phyloP scores from a whole-genome alignment of 2,113 vertebrate species.

The Edolisoma coerulescens region DNA sequence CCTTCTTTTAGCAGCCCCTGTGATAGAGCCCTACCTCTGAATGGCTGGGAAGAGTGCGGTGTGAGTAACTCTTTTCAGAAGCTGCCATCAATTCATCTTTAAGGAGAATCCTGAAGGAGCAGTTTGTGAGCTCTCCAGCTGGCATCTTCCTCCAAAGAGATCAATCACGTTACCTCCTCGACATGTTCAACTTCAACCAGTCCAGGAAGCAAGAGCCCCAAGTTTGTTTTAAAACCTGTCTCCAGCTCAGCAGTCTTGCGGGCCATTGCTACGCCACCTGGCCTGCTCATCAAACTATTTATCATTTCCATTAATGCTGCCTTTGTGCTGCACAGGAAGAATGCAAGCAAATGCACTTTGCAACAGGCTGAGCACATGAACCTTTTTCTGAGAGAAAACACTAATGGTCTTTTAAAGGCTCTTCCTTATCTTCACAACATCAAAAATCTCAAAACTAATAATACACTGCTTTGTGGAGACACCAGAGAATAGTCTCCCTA shows the following conservation, averaged over 20 bases:
- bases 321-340: slow-evolving; percentile 51
- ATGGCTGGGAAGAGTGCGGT: slow-evolving; percentile 44
- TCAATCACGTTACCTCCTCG: slow-evolving; percentile 67
- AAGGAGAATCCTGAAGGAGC: slow-evolving; percentile 69
- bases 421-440: neutral
- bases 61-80: slow-evolving; percentile 65
- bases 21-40: slow-evolving; percentile 42
- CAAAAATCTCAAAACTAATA: neutral
- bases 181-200: slow-evolving; percentile 57
- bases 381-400: neutral
- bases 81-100: slow-evolving; percentile 72
- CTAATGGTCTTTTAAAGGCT: slow-evolving; percentile 29
- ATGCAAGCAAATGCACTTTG: slow-evolving; percentile 9
- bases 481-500: neutral
- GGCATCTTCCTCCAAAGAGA: slow-evolving; percentile 64
- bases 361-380: slow-evolving; percentile 33
- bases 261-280: slow-evolving; percentile 68
- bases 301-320: slow-evolving; percentile 62
- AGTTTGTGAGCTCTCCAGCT: slow-evolving; percentile 69
- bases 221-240: slow-evolving; percentile 58
- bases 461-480: neutral
- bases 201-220: slow-evolving; percentile 58
- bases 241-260: slow-evolving; percentile 55
- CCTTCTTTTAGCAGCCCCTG: slow-evolving; percentile 37
- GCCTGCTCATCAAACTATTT: slow-evolving; percentile 64